Evolutionary conservation across 1,140 invertebrate species (phyloP).

Genomic region (Cherax quadricarinatus): DNA sequence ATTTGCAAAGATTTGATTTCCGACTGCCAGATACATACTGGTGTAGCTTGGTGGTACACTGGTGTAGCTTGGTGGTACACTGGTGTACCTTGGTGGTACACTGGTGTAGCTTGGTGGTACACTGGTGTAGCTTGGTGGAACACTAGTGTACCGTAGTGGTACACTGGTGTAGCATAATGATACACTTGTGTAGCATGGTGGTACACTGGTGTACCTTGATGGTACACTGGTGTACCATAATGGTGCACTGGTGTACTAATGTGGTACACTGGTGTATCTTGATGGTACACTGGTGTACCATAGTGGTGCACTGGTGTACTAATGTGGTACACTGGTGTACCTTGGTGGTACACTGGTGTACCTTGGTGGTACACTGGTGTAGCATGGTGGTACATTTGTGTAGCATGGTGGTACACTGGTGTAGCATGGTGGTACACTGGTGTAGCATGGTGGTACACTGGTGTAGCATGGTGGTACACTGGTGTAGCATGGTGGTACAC

Average conservation of each 20-base stretch:
- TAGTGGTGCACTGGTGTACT: neutral
- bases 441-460: neutral
- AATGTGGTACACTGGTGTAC: neutral
- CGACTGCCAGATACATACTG: too few relatives aligned
- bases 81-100: neutral
- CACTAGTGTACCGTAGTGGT: neutral
- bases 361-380: neutral
- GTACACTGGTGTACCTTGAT: neutral
- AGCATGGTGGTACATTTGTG: too few relatives aligned
- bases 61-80: neutral
- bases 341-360: neutral
- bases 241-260: neutral
- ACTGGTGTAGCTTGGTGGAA: neutral
- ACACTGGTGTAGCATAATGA: neutral
- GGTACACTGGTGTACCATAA: neutral
- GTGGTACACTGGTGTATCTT: neutral
- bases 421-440: neutral
- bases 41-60: neutral
- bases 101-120: neutral
- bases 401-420: neutral
- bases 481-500: neutral
- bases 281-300: neutral
- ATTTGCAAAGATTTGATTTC: too few relatives aligned
- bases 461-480: neutral
- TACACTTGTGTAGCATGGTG: neutral